Conservation (phyloP, 2,888 invertebrate genomes). For the Drosophila colorata region DNA sequence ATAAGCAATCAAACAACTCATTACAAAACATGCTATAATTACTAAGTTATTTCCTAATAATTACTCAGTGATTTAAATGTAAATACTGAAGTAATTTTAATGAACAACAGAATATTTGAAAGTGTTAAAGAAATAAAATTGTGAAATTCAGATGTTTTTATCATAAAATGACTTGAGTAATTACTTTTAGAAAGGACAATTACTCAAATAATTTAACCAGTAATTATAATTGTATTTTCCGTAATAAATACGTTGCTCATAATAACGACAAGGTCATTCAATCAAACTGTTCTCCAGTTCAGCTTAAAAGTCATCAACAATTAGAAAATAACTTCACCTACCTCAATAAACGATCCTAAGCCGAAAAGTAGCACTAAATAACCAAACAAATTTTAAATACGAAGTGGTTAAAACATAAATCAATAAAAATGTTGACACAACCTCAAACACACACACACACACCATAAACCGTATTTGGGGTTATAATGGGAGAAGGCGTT, state of each 20-base stretch:
- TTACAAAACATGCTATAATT: conserved; percentile 2
- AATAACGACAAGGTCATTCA: not conserved
- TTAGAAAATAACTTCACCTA: conserved; percentile 35
- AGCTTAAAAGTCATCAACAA: conserved; percentile 2
- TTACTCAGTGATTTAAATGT: not conserved
- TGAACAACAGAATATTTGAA: not conserved
- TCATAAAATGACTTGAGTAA: not conserved
- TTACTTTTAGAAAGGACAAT: not conserved
- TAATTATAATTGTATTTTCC: not conserved
- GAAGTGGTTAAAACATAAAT: conserved; percentile 5
- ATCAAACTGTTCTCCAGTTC: not conserved
- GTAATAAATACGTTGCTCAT: not conserved
- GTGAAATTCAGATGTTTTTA: not conserved
- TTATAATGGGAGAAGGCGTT: conserved; percentile 18
- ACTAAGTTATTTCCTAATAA: not conserved
- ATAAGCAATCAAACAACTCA: not conserved
- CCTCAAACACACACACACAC: conserved; percentile 17
- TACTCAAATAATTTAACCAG: conserved; percentile 24
- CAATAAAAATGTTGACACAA: conserved; percentile 17
- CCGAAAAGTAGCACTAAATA: conserved; percentile 14
- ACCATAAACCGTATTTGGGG: conserved; percentile 7
- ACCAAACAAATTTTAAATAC: conserved; percentile 17
- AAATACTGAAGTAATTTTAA: not conserved
- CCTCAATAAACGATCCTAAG: conserved; percentile 39
- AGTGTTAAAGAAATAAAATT: too few species aligned